Evolutionary conservation across 1,140 invertebrate species (phyloP).

Genomic region (Tyrophagus putrescentiae): DNA sequence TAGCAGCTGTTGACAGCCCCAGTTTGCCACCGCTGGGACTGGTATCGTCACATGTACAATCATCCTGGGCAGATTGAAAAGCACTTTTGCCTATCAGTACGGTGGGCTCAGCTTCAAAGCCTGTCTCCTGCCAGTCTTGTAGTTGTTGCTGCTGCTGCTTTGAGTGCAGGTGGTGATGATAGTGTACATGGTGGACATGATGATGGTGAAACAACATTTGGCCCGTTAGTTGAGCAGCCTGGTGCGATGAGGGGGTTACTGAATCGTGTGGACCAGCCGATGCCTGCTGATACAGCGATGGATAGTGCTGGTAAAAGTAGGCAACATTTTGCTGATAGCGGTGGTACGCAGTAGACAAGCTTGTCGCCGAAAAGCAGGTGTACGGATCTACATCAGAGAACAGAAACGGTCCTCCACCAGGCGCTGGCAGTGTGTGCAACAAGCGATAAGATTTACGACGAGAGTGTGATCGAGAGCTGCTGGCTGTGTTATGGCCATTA

Average conservation of each 20-base stretch:
- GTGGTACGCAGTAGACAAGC: constrained; percentile 2
- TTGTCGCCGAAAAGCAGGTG: constrained; percentile 2
- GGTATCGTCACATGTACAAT: no score
- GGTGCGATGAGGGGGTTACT: not conserved
- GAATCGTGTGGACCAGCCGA: not conserved
- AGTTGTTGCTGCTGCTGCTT: constrained; percentile 21
- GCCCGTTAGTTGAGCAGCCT: not conserved
- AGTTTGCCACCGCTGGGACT: no score
- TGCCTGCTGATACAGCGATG: constrained; percentile 1
- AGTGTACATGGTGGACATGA: constrained; percentile 9
- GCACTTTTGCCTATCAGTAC: no score
- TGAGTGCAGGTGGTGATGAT: constrained; percentile 12
- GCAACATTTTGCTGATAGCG: constrained; percentile 8
- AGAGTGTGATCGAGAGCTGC: not conserved
- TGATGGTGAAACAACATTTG: not conserved
- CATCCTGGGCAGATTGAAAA: no score
- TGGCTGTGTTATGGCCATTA: constrained; percentile 4
- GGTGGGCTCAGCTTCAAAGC: not conserved
- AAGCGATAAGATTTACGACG: not conserved
- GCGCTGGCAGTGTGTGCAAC: constrained; percentile 1
- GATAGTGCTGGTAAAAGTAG: not conserved
- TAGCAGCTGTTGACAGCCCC: no score
- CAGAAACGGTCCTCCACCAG: not conserved
- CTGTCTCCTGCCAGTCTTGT: constrained; percentile 22
- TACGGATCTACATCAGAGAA: not conserved